Base-by-base conservation (phyloP, 2,797 vertebrate species). In the Anguilla marmorata region DNA sequence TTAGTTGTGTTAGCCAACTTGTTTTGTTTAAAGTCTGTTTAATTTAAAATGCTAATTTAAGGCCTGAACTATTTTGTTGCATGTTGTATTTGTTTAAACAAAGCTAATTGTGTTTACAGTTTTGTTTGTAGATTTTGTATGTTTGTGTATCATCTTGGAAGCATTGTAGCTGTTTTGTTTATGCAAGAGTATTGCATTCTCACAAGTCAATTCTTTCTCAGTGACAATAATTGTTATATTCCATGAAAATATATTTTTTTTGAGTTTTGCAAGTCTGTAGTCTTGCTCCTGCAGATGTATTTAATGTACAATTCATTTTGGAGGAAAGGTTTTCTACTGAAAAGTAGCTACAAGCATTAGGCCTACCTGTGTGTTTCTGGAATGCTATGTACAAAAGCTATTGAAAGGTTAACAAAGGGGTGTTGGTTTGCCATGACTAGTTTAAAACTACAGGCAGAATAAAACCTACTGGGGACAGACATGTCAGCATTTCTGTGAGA, bases 401-500 rank as follows among this genome's bases (percentile, higher is more conserved):
- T 90, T 90, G 87, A 87, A 66, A 86, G 24, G 37, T 83, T 69
- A 41, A 84, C 87, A 87, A 86, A 87, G 88, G 48, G 80, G 66
- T 50, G 66, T 4, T 85, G 52, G 45, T 60, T 74, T 52, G 52
- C 37, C 41, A 16, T 45, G 87, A 14, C 41, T 45, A 48, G 33
- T 85, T 86, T 86, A 84, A 84, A 86, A 86, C 69, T 60, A 89
- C 90, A 89, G 88, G 85, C 88, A 24, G 92, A 91, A 91, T 91
- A 93, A 93, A 94, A 91, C 89, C 91, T 91, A 66, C 50, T 91
- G 86, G 91, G 90, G 92, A 94, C 93, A 87, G 91, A 90, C 92
- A 88, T 89, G 94, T 96, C 95, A 96, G 96, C 94, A 95, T 91
- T 95, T 95, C 93, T 94, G 91, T 89, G 88, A 88, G 87, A 88